A percentile compares a stretch with the other conserved stretches of the same genome.
These are phyloP conservation scores for Hystrix brachyura DNA, from an alignment of 2,113 vertebrate genomes.

Conservation along the genomic window DNA sequence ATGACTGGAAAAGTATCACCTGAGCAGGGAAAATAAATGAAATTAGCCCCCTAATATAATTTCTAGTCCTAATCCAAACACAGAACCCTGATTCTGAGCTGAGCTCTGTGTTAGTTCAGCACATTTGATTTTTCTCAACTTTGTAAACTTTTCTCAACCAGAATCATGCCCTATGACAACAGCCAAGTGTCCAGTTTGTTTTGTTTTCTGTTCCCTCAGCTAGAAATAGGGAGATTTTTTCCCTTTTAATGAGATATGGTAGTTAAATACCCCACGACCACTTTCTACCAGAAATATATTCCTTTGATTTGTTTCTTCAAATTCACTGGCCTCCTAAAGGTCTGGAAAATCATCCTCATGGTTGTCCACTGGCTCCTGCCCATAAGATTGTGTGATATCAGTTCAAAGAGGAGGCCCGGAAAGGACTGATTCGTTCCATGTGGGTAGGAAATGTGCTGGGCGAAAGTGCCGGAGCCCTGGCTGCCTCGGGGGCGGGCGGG, in stretches of 20 bases:
- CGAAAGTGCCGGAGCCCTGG: background rate
- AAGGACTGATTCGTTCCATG: constrained; percentile 51
- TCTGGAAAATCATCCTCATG: constrained; percentile 54
- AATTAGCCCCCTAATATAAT: background rate
- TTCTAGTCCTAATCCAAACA: background rate
- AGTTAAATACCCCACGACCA: background rate
- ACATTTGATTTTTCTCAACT: background rate
- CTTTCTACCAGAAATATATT: constrained; percentile 36
- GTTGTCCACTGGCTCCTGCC: constrained; percentile 60
- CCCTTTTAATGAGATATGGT: constrained; percentile 32
- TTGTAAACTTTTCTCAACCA: background rate
- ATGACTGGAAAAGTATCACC: background rate
- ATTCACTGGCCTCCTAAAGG: constrained; percentile 22
- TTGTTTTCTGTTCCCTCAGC: constrained; percentile 4
- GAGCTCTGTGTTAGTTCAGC: background rate
- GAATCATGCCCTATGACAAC: background rate
- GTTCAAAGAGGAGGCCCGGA: constrained; percentile 57
- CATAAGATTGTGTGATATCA: constrained; percentile 59
- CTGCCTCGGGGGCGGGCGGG: background rate
- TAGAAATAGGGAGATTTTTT: background rate
- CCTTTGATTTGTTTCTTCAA: constrained; percentile 52
- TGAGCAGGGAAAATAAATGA: background rate
- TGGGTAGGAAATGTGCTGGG: constrained; percentile 49
- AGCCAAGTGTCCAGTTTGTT: background rate
- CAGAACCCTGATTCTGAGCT: background rate